Percentiles rank a stretch among this genome's conserved stretches.
Evolutionary conservation across 1,140 invertebrate genomes (phyloP).

Genomic region (Papilio aristodemus): DNA sequence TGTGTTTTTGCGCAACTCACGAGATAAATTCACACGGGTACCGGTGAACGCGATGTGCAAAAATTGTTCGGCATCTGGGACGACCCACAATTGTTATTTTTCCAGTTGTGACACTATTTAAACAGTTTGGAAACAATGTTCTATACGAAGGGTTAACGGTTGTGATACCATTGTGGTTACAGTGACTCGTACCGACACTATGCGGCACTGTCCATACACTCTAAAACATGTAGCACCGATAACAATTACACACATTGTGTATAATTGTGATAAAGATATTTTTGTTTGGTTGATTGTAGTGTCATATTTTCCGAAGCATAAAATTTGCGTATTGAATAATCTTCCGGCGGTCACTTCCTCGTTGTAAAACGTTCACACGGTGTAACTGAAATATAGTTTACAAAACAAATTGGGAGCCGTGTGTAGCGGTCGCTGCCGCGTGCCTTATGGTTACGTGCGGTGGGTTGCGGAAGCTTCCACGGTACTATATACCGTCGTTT

Average conservation of each 20-base stretch:
- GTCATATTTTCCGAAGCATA: no score
- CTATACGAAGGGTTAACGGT: no score
- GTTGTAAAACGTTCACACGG: neutral
- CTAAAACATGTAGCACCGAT: no score
- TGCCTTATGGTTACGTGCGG: neutral
- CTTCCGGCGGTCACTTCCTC: neutral
- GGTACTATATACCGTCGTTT: neutral
- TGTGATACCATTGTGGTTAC: no score
- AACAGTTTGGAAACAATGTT: neutral
- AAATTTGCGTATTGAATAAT: no score
- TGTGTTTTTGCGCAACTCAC: neutral
- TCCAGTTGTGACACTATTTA: neutral
- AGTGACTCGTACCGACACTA: no score
- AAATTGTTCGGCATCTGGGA: neutral
- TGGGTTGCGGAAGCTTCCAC: neutral
- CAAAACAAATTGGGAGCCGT: constrained; percentile 8
- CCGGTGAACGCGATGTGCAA: constrained; percentile 14
- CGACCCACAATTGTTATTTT: neutral
- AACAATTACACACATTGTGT: no score
- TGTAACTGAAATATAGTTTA: constrained; percentile 13
- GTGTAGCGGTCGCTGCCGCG: neutral
- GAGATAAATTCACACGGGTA: constrained; percentile 14
- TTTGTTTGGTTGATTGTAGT: no score
- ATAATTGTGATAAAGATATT: no score
- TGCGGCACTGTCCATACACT: no score